Evolutionary conservation across 1,140 invertebrate species (phyloP).

Genomic region (Whitmania pigra): DNA sequence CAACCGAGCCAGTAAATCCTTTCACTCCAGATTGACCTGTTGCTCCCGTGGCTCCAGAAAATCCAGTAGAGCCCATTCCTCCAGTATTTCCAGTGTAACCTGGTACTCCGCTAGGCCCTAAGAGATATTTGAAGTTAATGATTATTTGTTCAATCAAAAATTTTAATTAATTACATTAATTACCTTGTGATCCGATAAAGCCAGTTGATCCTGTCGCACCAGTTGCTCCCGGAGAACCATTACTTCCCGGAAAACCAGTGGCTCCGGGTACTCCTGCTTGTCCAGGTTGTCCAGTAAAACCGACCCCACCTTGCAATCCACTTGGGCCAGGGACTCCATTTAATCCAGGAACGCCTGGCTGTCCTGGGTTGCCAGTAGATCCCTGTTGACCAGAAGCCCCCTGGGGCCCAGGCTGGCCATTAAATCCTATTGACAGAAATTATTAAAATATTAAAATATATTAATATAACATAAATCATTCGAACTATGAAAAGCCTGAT

Average conservation of each 20-base stretch:
- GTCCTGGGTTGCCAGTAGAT: background rate
- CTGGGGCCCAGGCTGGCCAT: conserved; percentile 8
- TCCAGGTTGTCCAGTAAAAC: conserved; percentile 17
- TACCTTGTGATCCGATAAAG: background rate
- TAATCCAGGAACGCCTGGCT: background rate
- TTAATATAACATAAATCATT: no score
- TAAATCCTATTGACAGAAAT: background rate
- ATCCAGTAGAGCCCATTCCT: background rate
- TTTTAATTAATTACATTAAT: background rate
- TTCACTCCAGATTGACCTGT: conserved; percentile 12
- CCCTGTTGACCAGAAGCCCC: background rate
- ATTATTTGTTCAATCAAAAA: background rate
- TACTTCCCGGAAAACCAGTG: background rate
- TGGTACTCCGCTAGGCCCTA: conserved; percentile 8
- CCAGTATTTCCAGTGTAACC: background rate
- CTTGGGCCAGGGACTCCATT: conserved; percentile 10
- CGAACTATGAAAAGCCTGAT: background rate
- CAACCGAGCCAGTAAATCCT: conserved; percentile 16
- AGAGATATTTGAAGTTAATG: background rate
- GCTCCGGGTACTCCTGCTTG: conserved; percentile 12
- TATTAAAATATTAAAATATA: background rate
- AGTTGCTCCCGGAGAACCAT: background rate
- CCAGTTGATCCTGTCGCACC: background rate
- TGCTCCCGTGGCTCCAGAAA: conserved; percentile 12
- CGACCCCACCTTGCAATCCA: conserved; percentile 8